Evolutionary conservation across 37 sponge, comb jelly and placozoan species (phyloP).

Genomic region (Spongilla lacustris): DNA sequence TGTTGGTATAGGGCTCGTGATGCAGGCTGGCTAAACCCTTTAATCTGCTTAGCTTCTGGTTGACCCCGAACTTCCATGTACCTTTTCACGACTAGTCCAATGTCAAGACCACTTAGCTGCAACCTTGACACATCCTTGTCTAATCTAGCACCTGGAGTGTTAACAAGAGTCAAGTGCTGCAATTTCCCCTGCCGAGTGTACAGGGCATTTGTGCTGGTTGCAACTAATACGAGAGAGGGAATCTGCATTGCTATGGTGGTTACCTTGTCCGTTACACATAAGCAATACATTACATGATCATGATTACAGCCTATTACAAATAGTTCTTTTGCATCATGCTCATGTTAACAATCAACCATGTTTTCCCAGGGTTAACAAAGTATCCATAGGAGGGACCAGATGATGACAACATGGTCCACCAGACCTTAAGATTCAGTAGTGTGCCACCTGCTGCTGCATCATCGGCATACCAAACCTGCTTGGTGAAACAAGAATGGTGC

Average conservation of each 20-base stretch:
- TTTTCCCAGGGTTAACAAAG: too few relatives aligned
- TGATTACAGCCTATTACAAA: too few relatives aligned
- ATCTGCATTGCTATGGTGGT: constrained; percentile 1
- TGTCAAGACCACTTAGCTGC: background rate
- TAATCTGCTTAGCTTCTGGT: background rate
- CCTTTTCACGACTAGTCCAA: background rate
- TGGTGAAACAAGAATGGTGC: too few relatives aligned
- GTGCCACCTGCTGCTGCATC: too few relatives aligned
- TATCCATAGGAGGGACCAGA: too few relatives aligned
- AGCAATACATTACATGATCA: too few relatives aligned
- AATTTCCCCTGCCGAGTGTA: background rate
- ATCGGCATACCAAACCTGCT: too few relatives aligned
- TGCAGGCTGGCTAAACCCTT: background rate
- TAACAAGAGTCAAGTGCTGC: background rate
- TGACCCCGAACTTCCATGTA: background rate
- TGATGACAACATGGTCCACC: too few relatives aligned
- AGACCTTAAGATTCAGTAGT: too few relatives aligned
- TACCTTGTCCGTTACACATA: too few relatives aligned
- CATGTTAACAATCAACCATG: too few relatives aligned
- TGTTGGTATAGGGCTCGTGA: background rate
- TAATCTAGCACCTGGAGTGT: background rate
- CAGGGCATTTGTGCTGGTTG: background rate
- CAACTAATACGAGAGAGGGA: background rate
- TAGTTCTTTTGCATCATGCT: too few relatives aligned
- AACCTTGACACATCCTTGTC: background rate